Conservation (phyloP, 2,888 invertebrate species). For the Branchipolynoe longqiensis region DNA sequence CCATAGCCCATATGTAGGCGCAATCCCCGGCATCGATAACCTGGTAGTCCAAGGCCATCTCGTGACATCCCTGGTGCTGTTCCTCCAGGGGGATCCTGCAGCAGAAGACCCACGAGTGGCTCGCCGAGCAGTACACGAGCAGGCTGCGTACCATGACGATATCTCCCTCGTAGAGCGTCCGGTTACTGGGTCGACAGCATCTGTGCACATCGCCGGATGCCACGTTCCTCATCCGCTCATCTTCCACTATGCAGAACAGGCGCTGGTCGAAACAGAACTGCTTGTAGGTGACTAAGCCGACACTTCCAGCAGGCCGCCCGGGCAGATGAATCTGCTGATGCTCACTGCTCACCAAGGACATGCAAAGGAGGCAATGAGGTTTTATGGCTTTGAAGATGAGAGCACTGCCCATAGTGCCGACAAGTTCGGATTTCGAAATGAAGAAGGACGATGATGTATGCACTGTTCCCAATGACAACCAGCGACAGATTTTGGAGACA, state of each 20-base stretch:
- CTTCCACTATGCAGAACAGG: constrained; percentile 36
- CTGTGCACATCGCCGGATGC: background rate
- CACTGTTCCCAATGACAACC: constrained; percentile 2
- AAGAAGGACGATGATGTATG: constrained; percentile 17
- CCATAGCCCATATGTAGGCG: constrained; percentile 51
- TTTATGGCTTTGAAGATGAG: constrained; percentile 23
- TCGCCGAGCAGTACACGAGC: constrained; percentile 2
- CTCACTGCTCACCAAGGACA: constrained; percentile 11
- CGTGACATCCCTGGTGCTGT: background rate
- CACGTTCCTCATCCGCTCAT: background rate
- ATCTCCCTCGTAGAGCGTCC: background rate
- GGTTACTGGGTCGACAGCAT: background rate
- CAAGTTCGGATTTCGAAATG: background rate
- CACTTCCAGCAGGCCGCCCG: background rate
- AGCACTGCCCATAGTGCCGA: background rate
- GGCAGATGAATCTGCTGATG: constrained; percentile 11
- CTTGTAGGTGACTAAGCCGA: constrained; percentile 42
- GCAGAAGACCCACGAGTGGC: constrained; percentile 31
- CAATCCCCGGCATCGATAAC: constrained; percentile 13
- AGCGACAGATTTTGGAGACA: background rate
- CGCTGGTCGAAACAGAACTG: constrained; percentile 35
- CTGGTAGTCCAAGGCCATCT: constrained; percentile 29
- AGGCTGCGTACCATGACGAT: background rate
- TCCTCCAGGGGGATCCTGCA: constrained; percentile 21
- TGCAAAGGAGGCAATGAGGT: constrained; percentile 9